Evolutionary conservation across 2,113 vertebrate species (phyloP).

Genomic region (Setophaga petechia): DNA sequence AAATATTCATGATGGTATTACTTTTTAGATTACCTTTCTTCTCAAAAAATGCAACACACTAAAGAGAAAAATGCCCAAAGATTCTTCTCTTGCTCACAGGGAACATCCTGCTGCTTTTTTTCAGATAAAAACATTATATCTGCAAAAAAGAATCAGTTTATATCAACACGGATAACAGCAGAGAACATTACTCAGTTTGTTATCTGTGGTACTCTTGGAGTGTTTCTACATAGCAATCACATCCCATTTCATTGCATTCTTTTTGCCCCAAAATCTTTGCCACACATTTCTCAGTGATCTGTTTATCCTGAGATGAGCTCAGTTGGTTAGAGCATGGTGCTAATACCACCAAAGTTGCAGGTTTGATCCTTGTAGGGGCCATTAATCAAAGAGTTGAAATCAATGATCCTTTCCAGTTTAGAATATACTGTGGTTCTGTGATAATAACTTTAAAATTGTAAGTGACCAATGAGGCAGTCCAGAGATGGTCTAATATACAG

Average conservation of each 20-base stretch:
- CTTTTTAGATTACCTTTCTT: background rate
- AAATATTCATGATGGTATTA: background rate
- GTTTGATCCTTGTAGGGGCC: background rate
- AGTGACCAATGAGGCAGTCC: background rate
- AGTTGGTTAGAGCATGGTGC: background rate
- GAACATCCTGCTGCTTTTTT: background rate
- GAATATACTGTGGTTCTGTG: background rate
- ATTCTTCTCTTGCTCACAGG: background rate
- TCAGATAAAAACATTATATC: background rate
- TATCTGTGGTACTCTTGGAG: background rate
- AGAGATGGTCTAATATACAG: background rate
- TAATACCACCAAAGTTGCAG: fast-evolving
- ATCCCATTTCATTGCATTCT: background rate
- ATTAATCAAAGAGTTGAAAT: background rate
- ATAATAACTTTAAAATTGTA: background rate
- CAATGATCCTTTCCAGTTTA: background rate
- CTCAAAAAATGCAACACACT: background rate
- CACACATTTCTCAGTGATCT: background rate
- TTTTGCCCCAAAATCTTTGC: background rate
- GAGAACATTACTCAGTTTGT: background rate
- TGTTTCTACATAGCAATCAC: background rate
- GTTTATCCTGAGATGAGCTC: background rate
- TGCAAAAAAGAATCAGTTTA: background rate
- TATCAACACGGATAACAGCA: background rate
- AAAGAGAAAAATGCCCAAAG: background rate